Conservation (phyloP, 2,113 vertebrate genomes). For the Ophthalmolycus amberensis region DNA sequence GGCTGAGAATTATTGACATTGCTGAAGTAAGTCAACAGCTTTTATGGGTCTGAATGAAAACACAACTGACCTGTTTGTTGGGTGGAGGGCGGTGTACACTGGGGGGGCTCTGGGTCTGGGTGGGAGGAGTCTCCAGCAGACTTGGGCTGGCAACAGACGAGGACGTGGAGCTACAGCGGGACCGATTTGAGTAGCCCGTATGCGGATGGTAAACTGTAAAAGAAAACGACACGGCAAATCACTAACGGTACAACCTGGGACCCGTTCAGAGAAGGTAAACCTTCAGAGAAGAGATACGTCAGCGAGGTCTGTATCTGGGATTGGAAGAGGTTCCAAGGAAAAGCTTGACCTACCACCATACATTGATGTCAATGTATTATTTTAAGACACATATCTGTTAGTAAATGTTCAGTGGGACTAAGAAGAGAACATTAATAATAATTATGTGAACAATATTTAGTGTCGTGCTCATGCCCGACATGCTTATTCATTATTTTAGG, state of each 20-base stretch:
- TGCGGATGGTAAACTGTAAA: constrained; percentile 91
- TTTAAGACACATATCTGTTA: too few species aligned
- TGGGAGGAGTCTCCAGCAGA: constrained; percentile 64
- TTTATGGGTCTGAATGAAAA: not conserved
- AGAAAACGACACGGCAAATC: not conserved
- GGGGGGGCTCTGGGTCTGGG: constrained; percentile 71
- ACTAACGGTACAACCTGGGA: not conserved
- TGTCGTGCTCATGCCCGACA: too few species aligned
- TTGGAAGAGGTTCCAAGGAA: not conserved
- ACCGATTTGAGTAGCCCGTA: constrained; percentile 91
- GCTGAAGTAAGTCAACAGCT: not conserved
- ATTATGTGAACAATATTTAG: too few species aligned
- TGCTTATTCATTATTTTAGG: too few species aligned
- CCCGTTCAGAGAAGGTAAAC: not conserved
- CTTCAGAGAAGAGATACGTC: not conserved
- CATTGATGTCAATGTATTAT: too few species aligned
- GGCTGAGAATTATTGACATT: not conserved
- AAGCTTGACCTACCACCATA: too few species aligned
- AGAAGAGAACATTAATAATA: too few species aligned
- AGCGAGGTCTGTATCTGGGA: not conserved
- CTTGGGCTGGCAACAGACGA: constrained; percentile 77
- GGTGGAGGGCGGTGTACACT: constrained; percentile 77
- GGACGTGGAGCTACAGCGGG: constrained; percentile 86
- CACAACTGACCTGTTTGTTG: constrained; percentile 85
- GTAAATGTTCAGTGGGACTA: too few species aligned